A percentile compares a stretch with the other conserved stretches of the same genome.
Evolutionary conservation across 1,140 invertebrate genomes (phyloP).

Genomic region (Littorina saxatilis): DNA sequence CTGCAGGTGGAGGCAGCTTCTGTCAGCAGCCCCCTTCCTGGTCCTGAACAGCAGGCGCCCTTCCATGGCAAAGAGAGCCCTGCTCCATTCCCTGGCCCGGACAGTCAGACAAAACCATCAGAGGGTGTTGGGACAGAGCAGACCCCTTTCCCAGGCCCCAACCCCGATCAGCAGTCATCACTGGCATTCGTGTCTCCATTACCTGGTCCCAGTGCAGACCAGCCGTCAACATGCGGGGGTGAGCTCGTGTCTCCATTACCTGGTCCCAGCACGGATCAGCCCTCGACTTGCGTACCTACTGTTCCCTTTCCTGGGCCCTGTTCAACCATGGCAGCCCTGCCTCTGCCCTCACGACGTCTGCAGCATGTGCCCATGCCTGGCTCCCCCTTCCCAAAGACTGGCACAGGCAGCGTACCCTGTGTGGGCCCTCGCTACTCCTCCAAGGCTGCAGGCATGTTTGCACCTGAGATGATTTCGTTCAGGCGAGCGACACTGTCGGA

Average conservation of each 20-base stretch:
- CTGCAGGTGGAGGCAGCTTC: background rate
- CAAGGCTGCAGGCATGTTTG: background rate
- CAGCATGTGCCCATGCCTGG: constrained; percentile 34
- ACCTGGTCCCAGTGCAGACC: constrained; percentile 19
- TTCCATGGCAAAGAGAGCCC: background rate
- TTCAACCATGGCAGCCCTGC: background rate
- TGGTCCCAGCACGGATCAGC: constrained; percentile 17
- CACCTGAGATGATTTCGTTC: background rate
- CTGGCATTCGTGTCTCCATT: constrained; percentile 20
- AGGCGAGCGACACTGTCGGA: background rate
- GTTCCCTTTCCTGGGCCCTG: background rate
- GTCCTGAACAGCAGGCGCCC: background rate
- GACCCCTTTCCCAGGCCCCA: background rate
- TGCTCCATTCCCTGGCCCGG: constrained; percentile 19
- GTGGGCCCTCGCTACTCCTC: constrained; percentile 13
- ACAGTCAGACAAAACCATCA: background rate
- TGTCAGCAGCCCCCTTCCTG: background rate
- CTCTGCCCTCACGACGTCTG: constrained; percentile 13
- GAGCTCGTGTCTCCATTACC: background rate
- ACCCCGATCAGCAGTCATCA: background rate
- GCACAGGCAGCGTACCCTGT: background rate
- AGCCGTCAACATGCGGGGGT: constrained; percentile 23
- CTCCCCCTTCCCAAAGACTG: constrained; percentile 17
- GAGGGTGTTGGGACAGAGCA: background rate
- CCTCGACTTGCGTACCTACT: constrained; percentile 9